Base-by-base conservation (phyloP, 1,140 invertebrate species). In the Homarus americanus region DNA sequence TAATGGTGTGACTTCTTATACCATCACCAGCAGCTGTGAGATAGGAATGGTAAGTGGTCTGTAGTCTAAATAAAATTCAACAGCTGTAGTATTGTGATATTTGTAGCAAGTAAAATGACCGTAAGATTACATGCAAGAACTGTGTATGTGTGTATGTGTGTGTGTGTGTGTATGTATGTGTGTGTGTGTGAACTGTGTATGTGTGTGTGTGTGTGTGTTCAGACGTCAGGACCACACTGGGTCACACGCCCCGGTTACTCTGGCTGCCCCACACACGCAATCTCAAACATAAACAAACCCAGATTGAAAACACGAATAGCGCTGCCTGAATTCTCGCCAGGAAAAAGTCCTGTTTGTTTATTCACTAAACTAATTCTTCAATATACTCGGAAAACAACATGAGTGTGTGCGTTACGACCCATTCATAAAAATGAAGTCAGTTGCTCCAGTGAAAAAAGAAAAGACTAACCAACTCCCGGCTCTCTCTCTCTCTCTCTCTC, bases 241-340 rank as follows among this genome's bases (percentile, higher is more conserved):
- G n/a, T 69, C 63, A 1, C n/a, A 24, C 17, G 10, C 63, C 63
- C 63, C 63, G 20, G n/a, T n/a, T 49, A 7, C 44, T 49, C 44
- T 49, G 5, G 44, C 44, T 15, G 5, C 44, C 44, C 58, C 20
- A 63, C 58, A 69, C 63, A 69, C n/a, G n/a, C 63, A 69, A 69
- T 69, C 32, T 69, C 63, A 32, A 69, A 32, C 5, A 28, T 69
- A 69, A 69, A 69, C 63, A 69, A 69, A 32, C 12, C 24, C n/a
- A 69, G n/a, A 69, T 69, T 69, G 63, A 69, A 28, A 69, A 69
- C 28, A 69, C 63, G 63, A 69, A 69, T 12, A 69, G 28, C 63
- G 28, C 32, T 69, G 63, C 63, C 63, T 7, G n/a, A 69, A 69
- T 69, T 69, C n/a, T 69, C 63, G n/a, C 2, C 28, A 32, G 63